Evolutionary conservation across 2,113 vertebrate species (phyloP).

Genomic region (Myocastor coypus): DNA sequence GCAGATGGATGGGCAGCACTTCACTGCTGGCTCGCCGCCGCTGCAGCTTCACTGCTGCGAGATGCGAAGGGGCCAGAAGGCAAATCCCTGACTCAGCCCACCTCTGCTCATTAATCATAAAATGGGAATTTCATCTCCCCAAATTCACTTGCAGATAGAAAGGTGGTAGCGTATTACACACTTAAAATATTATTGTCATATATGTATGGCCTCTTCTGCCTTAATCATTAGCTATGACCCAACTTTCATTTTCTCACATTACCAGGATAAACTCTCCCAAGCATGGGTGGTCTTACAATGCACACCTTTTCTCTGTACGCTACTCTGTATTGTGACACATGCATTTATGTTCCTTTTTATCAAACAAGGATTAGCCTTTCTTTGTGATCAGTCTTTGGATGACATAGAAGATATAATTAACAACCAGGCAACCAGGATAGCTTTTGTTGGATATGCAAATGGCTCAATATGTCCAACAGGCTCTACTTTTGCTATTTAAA

Average conservation of each 20-base stretch:
- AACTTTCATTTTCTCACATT: not conserved
- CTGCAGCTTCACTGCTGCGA: not conserved
- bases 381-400: not conserved
- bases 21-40: not conserved
- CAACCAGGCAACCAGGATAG: not conserved
- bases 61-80: not conserved
- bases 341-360: not conserved
- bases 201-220: not conserved
- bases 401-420: not conserved
- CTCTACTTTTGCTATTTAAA: not conserved
- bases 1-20: accelerated
- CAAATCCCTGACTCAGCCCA: not conserved
- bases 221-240: not conserved
- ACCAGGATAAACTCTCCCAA: not conserved
- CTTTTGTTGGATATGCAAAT: not conserved
- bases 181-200: constrained; percentile 32
- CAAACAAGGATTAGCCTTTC: not conserved
- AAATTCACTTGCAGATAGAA: constrained; percentile 39
- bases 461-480: not conserved
- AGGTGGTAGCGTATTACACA: not conserved
- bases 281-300: too few species aligned
- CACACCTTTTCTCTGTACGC: not conserved
- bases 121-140: not conserved
- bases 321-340: not conserved
- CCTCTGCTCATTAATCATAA: not conserved